phyloP scores from a whole-genome alignment of 2,113 vertebrate genomes.

The Oreochromis tanganicae region DNA sequence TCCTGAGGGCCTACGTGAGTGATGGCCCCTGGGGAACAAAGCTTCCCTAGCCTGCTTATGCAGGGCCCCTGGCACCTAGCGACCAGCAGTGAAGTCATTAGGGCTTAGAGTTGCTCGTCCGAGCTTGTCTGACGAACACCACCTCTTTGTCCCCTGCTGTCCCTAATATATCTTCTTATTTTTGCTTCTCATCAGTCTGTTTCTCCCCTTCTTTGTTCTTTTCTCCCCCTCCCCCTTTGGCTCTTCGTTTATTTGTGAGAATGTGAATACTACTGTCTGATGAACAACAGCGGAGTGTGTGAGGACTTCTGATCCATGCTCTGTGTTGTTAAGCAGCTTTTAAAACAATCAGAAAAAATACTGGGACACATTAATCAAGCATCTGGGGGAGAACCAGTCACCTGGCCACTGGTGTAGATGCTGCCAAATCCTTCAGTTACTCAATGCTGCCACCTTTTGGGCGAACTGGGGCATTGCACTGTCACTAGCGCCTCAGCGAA shows the following conservation, averaged over 20 bases:
- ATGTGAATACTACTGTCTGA: slow-evolving; percentile 91
- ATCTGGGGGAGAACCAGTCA: slow-evolving; percentile 36
- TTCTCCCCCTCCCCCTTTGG: slow-evolving; percentile 77
- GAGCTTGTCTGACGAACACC: slow-evolving; percentile 30
- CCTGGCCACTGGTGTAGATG: slow-evolving; percentile 40
- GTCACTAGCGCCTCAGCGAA: slow-evolving; percentile 40
- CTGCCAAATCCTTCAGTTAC: slow-evolving; percentile 53
- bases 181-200: slow-evolving; percentile 11
- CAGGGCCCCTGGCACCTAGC: slow-evolving; percentile 52
- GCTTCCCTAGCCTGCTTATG: slow-evolving; percentile 46
- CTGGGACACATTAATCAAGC: slow-evolving; percentile 3
- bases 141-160: slow-evolving; percentile 11
- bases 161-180: slow-evolving; percentile 1
- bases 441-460: slow-evolving; percentile 58
- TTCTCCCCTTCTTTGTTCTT: slow-evolving; percentile 16
- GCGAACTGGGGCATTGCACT: slow-evolving; percentile 54
- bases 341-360: slow-evolving; percentile 21
- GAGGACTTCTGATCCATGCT: slow-evolving; percentile 7
- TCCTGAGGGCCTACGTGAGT: slow-evolving; percentile 22
- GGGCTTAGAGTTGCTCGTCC: slow-evolving; percentile 38
- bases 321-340: slow-evolving; percentile 33
- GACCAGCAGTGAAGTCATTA: slow-evolving; percentile 55
- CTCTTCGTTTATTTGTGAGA: slow-evolving; percentile 73
- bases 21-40: slow-evolving; percentile 36
- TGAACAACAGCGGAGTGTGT: neutral